These are phyloP conservation scores for Fulica atra DNA, from an alignment of 2,113 vertebrate species.

Conservation along the genomic window DNA sequence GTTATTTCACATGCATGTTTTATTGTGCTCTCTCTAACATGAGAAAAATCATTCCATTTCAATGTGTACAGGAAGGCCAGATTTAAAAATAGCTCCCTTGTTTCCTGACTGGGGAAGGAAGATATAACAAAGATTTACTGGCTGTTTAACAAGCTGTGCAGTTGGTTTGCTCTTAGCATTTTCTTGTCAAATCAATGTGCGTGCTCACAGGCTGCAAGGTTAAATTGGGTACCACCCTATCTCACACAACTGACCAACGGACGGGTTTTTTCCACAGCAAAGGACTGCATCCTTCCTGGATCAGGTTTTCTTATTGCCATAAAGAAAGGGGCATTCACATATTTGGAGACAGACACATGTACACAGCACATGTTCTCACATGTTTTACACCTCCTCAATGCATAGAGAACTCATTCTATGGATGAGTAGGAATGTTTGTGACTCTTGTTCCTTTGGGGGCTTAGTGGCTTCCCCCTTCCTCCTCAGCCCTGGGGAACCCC, in stretches of 20 bases:
- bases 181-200: background rate
- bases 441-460: background rate
- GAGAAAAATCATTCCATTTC: background rate
- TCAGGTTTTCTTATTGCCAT: background rate
- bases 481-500: background rate
- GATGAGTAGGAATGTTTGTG: background rate
- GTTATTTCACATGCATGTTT: background rate
- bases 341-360: background rate
- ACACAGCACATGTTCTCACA: background rate
- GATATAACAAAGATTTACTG: background rate
- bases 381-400: background rate
- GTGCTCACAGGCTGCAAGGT: background rate
- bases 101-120: background rate
- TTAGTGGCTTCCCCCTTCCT: background rate
- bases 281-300: background rate
- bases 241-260: background rate
- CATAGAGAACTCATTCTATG: background rate
- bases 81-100: slow-evolving; percentile 21
- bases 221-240: background rate
- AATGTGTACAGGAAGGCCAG: background rate
- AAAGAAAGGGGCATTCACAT: background rate
- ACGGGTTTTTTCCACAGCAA: background rate
- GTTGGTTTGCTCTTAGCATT: background rate
- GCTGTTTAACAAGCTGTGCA: background rate
- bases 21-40: background rate